Evolutionary conservation across 2,113 vertebrate species (phyloP).

Genomic region (Ploceus nigricollis): DNA sequence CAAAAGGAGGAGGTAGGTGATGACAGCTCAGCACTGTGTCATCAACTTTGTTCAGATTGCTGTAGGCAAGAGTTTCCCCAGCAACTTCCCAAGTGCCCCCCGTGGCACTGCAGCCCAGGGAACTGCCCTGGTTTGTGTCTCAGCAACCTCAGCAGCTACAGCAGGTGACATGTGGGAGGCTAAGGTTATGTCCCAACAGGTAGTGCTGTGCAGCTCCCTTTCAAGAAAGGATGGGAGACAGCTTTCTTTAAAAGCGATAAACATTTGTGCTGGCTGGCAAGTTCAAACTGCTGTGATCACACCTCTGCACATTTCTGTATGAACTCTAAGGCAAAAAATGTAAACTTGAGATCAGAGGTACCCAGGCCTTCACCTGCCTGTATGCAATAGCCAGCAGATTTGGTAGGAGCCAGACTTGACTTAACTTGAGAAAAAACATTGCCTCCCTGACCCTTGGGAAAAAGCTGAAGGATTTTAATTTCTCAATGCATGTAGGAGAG

Average conservation of each 20-base stretch:
- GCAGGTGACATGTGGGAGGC: neutral
- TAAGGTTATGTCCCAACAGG: neutral
- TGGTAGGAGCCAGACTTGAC: neutral
- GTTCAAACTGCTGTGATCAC: neutral
- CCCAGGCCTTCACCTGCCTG: neutral
- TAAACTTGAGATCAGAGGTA: neutral
- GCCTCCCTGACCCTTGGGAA: neutral
- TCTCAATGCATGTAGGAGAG: neutral
- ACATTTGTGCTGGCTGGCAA: neutral
- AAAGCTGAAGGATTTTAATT: neutral
- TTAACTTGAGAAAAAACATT: neutral
- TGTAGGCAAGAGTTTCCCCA: neutral
- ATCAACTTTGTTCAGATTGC: neutral
- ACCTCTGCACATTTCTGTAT: neutral
- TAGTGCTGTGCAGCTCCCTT: neutral
- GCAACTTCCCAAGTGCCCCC: neutral
- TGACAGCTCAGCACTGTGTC: neutral
- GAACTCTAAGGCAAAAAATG: neutral
- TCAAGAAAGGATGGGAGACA: neutral
- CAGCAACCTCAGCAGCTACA: neutral
- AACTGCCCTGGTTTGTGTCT: neutral
- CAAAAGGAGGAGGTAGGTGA: neutral
- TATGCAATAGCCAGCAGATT: neutral
- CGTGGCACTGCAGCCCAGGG: fast-evolving
- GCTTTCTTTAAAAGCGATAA: neutral